Evolutionary conservation across 2,113 vertebrate genomes (phyloP).

Genomic region (Pelecanoides urinatrix): DNA sequence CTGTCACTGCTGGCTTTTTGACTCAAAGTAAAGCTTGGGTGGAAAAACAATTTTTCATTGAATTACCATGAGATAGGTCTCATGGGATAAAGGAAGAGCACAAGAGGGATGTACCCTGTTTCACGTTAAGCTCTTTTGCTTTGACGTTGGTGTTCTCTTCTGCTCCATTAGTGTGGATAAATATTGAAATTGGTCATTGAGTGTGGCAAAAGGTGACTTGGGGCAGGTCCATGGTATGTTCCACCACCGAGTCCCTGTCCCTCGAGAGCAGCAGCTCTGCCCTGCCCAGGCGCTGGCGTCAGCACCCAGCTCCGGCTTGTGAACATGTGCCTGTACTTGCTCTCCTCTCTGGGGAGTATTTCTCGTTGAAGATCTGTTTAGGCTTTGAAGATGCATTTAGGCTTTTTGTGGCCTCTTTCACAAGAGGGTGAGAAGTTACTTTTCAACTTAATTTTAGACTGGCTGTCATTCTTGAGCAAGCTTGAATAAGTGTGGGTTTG

Average conservation of each 20-base stretch:
- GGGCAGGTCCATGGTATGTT: not conserved
- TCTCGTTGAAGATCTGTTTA: not conserved
- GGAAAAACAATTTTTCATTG: conserved; percentile 25
- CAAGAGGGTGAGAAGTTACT: conserved; percentile 43
- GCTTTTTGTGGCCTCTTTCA: conserved; percentile 31
- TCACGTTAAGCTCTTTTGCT: not conserved
- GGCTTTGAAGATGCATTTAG: conserved; percentile 37
- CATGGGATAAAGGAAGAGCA: not conserved
- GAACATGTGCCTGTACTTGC: not conserved
- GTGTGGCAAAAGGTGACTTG: not conserved
- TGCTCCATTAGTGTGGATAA: not conserved
- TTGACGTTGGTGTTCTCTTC: not conserved
- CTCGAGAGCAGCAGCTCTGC: not conserved
- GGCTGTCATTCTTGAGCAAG: not conserved
- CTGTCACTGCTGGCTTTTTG: conserved; percentile 33
- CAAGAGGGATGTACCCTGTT: not conserved
- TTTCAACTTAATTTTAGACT: conserved; percentile 29
- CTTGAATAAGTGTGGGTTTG: not conserved
- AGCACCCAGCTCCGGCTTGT: not conserved
- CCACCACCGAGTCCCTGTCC: not conserved
- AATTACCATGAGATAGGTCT: not conserved
- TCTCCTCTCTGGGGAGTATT: not conserved
- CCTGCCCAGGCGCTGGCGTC: not conserved
- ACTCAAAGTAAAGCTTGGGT: not conserved
- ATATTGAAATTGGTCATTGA: not conserved